Conservation (phyloP, 1,140 invertebrate species). For the Lucilia cuprina region DNA sequence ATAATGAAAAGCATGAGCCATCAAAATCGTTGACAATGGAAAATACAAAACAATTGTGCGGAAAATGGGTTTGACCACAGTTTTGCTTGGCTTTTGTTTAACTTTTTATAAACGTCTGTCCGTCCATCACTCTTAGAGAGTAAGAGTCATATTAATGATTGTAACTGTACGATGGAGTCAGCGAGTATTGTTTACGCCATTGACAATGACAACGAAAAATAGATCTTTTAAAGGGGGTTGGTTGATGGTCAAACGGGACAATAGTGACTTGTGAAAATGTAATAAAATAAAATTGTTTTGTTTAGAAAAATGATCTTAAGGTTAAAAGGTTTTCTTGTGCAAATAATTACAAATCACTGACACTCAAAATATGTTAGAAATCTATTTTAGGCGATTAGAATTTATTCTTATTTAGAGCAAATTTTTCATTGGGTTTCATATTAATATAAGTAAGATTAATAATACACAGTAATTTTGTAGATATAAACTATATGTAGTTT, state of each 20-base stretch:
- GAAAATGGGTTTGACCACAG: neutral
- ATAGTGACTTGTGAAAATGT: neutral
- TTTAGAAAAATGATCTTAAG: neutral
- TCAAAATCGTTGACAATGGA: neutral
- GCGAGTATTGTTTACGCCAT: neutral
- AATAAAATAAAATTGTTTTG: neutral
- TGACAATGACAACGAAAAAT: neutral
- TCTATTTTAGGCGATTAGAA: too few species aligned
- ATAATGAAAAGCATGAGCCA: slow-evolving; percentile 14
- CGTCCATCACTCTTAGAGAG: too few species aligned
- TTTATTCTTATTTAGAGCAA: neutral
- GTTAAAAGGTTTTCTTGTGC: neutral
- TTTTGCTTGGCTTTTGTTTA: too few species aligned
- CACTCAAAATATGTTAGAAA: neutral
- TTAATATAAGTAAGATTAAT: too few species aligned
- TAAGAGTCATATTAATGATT: neutral
- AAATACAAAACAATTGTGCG: neutral
- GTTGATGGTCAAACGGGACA: neutral
- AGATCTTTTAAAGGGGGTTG: neutral
- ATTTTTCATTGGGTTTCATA: neutral
- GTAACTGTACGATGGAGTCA: neutral
- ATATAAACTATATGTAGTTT: too few species aligned
- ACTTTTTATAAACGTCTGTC: too few species aligned
- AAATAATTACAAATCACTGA: neutral
- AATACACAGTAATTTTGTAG: too few species aligned